Percentiles rank a stretch among this genome's conserved stretches.
These are phyloP conservation scores for Neoascia interrupta DNA, from an alignment of 2,888 invertebrate species.

Conservation along the genomic window DNA sequence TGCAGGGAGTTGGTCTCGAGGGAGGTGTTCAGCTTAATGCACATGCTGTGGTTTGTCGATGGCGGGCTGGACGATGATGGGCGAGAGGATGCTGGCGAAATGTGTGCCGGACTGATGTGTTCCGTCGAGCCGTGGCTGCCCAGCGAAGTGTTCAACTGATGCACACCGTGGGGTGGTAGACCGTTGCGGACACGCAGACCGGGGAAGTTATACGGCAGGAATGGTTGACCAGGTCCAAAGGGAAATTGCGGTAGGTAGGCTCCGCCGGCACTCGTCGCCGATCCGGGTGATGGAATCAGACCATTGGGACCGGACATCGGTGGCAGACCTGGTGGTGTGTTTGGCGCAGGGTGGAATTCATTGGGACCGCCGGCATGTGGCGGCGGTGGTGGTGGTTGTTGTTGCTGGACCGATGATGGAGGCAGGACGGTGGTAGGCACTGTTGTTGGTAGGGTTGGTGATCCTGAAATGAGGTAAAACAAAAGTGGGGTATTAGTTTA, in stretches of 20 bases:
- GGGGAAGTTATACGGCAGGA: conserved; percentile 82
- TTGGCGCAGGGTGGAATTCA: conserved; percentile 71
- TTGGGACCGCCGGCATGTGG: conserved; percentile 39
- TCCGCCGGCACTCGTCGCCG: conserved; percentile 69
- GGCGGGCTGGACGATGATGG: conserved; percentile 78
- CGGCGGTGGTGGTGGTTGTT: conserved; percentile 70
- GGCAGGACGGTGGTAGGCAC: conserved; percentile 70
- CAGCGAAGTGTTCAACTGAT: conserved; percentile 70
- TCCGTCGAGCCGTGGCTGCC: conserved; percentile 73
- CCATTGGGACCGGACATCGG: conserved; percentile 66
- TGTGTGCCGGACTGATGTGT: conserved; percentile 75
- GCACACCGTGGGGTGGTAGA: conserved; percentile 55
- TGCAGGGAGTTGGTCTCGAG: conserved; percentile 84
- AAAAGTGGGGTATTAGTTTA: conserved; percentile 11
- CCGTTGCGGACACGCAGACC: conserved; percentile 75
- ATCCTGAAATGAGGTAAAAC: conserved; percentile 78
- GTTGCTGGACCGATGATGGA: conserved; percentile 62
- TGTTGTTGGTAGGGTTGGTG: conserved; percentile 79
- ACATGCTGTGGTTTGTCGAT: conserved; percentile 69
- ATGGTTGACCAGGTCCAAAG: conserved; percentile 81
- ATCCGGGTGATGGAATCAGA: conserved; percentile 81
- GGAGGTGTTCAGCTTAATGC: conserved; percentile 80
- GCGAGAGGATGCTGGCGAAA: conserved; percentile 78
- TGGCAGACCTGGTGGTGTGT: conserved; percentile 70
- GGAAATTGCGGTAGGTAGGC: conserved; percentile 82